These are phyloP conservation scores for Bombus haemorrhoidalis DNA, from an alignment of 1,140 invertebrate genomes.

Conservation along the genomic window DNA sequence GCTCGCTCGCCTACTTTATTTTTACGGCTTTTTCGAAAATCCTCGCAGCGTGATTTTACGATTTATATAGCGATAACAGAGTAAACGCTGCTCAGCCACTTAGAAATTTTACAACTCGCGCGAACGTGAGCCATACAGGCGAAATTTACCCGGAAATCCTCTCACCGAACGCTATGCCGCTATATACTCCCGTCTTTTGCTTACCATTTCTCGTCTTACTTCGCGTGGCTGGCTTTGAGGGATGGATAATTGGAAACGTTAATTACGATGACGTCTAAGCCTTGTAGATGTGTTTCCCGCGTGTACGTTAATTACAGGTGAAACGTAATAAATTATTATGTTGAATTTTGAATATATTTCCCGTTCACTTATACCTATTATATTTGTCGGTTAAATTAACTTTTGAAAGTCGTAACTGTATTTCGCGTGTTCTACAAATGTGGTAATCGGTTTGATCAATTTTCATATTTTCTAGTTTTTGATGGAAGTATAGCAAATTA, in stretches of 20 bases:
- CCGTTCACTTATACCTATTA: not conserved
- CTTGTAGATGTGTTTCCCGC: not conserved
- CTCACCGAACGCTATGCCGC: no score
- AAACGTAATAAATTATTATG: not conserved
- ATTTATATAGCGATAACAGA: not conserved
- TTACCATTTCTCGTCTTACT: not conserved
- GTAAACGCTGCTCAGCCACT: constrained; percentile 5
- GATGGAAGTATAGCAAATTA: no score
- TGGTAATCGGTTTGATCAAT: no score
- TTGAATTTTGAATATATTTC: not conserved
- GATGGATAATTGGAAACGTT: not conserved
- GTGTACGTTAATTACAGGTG: not conserved
- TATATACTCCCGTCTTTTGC: not conserved
- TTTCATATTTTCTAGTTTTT: not conserved
- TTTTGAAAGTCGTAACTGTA: not conserved
- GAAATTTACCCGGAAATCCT: not conserved
- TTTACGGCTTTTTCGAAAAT: constrained; percentile 22
- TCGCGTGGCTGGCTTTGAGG: not conserved
- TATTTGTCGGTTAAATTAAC: not conserved
- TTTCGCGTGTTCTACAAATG: not conserved
- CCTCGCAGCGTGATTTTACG: constrained; percentile 28
- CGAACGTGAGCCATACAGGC: not conserved
- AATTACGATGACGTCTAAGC: not conserved
- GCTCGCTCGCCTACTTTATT: constrained; percentile 22
- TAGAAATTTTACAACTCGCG: constrained; percentile 38